Evolutionary conservation across 53 echinoderm and acorn worm species (phyloP), one percentile per base, ranked within the genome.

Genomic region (Stichopus horrens): DNA sequence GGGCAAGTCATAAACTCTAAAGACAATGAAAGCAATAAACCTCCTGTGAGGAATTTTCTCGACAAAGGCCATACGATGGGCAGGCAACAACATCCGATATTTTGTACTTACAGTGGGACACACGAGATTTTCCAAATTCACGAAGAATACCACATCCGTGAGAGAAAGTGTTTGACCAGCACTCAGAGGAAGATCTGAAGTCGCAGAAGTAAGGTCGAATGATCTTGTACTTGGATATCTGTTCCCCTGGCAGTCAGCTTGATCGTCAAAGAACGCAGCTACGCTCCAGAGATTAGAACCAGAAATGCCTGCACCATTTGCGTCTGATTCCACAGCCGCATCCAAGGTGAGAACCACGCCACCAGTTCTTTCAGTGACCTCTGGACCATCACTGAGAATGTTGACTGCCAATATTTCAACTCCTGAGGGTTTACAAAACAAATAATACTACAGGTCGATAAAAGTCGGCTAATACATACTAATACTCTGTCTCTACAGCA

Each of bases 71-170:
- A 11, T 67, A 67, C 13, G 3, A n/a, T 14, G 68, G 11, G n/a
- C n/a, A 1, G n/a, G 68, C 11, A 67, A 14, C n/a, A 67, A n/a
- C 68, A 14, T n/a, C 68, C 68, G n/a, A 0, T 14, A 67, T n/a
- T 67, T 14, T 67, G 0, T 20, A 85, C 85, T 85, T 66, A 85
- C 85, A 85, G 18, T 76, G 11, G 85, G 85, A 23, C 85, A 85
- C 11, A 52, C 52, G 4, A 85, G 85, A 52, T 67, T 85, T 52
- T n/a, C 6, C 58, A 85, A 67, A 53, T 85, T 23, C 85, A 85
- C 66, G 52, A 8, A 22, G 58, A 71, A 68, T 8, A 23, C 5
- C 8, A 3, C 8, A 7, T 13, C 5, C 10, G 51, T 67, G 66
- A 85, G 51, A 5, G 0, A 68, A 10, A 85, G 85, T 7, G 67